Conservation (phyloP, 2,797 vertebrate species). For the Myripristis murdjan region DNA sequence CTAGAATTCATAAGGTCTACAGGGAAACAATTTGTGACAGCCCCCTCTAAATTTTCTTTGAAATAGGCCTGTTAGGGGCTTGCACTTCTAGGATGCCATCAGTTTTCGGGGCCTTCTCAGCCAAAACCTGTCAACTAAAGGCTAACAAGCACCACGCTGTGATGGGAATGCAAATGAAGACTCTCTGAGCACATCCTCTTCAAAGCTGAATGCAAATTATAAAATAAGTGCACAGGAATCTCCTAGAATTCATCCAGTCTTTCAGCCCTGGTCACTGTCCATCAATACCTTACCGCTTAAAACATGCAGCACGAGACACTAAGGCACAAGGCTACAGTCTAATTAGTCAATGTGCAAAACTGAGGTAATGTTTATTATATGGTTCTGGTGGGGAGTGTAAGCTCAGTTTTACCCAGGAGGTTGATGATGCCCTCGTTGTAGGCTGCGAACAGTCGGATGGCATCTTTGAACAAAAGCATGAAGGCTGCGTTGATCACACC, state of each 20-base stretch:
- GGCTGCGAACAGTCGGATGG: constrained; percentile 96
- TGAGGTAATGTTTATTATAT: background rate
- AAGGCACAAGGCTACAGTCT: background rate
- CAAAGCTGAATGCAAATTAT: constrained; percentile 7
- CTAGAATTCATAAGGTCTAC: constrained; percentile 4
- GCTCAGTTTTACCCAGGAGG: constrained; percentile 90
- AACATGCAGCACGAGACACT: background rate
- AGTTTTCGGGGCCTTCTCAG: background rate
- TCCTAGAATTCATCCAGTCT: background rate
- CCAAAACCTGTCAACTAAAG: constrained; percentile 16
- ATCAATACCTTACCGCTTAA: background rate
- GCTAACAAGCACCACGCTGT: background rate
- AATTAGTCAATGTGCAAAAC: background rate
- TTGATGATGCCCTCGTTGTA: constrained; percentile 99
- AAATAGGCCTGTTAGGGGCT: constrained; percentile 4
- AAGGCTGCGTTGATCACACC: constrained; percentile 98
- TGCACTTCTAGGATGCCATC: constrained; percentile 1
- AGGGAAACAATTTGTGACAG: background rate
- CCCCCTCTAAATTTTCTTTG: background rate
- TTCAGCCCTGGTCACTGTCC: background rate
- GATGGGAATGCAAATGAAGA: constrained; percentile 13
- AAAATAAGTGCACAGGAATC: background rate
- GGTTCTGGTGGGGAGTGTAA: background rate
- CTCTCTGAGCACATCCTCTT: background rate
- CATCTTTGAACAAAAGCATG: constrained; percentile 98